Percentiles rank a stretch among this genome's conserved stretches.
These are phyloP conservation scores for Boleophthalmus pectinirostris DNA, from an alignment of 2,113 vertebrate genomes.

Conservation along the genomic window DNA sequence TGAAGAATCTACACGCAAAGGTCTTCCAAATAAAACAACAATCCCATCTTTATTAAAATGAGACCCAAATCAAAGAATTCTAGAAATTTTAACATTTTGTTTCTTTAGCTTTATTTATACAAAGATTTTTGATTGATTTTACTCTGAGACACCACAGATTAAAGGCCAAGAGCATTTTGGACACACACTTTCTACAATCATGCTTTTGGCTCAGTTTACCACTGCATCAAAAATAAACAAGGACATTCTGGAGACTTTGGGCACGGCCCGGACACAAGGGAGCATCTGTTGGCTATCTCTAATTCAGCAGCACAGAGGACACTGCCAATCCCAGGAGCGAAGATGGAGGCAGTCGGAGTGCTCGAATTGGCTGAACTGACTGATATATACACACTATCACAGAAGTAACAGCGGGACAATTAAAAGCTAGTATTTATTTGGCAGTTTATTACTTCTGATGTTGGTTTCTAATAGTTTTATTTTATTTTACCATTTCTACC, in stretches of 20 bases:
- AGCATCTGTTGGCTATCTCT: slow-evolving; percentile 13
- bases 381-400: neutral
- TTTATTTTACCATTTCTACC: no score
- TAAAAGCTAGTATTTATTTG: neutral
- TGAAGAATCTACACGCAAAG: slow-evolving; percentile 16
- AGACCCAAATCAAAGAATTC: neutral
- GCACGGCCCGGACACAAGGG: neutral
- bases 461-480: neutral
- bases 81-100: neutral
- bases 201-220: slow-evolving; percentile 7
- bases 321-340: slow-evolving; percentile 1
- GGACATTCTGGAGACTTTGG: slow-evolving; percentile 13
- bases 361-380: neutral
- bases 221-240: slow-evolving; percentile 15
- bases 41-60: neutral
- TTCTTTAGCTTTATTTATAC: neutral
- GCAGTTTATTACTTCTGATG: neutral
- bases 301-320: slow-evolving; percentile 3
- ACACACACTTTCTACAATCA: slow-evolving; percentile 2
- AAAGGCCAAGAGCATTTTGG: slow-evolving; percentile 6
- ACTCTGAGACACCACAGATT: neutral
- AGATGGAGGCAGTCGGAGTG: neutral
- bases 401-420: neutral
- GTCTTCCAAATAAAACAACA: slow-evolving; percentile 17
- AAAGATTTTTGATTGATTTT: neutral